A percentile compares a stretch with the other conserved stretches of the same genome.
Conservation (phyloP, 2,888 invertebrate species). For the Orthonychiurus folsomi region DNA sequence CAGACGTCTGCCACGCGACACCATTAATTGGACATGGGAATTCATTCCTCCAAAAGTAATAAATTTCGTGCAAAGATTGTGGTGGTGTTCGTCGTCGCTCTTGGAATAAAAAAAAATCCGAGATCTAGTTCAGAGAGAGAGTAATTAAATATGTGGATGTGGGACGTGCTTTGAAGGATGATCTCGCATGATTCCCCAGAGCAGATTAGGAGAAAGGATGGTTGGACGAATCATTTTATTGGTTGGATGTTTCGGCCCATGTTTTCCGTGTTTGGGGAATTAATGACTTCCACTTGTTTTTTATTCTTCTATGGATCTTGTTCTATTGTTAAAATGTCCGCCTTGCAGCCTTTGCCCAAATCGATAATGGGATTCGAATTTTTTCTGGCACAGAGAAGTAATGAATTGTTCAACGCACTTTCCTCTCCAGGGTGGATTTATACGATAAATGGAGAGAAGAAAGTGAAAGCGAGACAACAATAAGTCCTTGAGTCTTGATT, state of each 20-base stretch:
- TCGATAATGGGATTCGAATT: neutral
- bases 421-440: neutral
- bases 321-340: neutral
- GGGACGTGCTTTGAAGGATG: too few relatives aligned
- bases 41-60: neutral
- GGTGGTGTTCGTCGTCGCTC: too few relatives aligned
- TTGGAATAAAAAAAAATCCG: neutral
- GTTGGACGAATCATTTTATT: too few relatives aligned
- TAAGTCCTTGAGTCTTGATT: neutral
- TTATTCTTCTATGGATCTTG: neutral
- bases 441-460: neutral
- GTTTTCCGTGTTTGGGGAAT: too few relatives aligned
- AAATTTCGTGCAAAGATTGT: too few relatives aligned
- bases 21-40: neutral
- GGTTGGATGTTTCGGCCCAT: too few relatives aligned
- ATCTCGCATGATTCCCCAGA: too few relatives aligned
- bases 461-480: neutral
- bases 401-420: neutral
- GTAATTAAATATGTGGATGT: neutral
- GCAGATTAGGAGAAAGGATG: too few relatives aligned
- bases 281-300: too few relatives aligned
- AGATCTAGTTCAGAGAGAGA: neutral
- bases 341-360: neutral
- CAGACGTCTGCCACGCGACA: too few relatives aligned
- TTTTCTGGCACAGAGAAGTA: neutral